Percentiles rank a stretch among this genome's conserved stretches.
Evolutionary conservation across 2,888 invertebrate species (phyloP).

Genomic region (Entomobrya proxima): DNA sequence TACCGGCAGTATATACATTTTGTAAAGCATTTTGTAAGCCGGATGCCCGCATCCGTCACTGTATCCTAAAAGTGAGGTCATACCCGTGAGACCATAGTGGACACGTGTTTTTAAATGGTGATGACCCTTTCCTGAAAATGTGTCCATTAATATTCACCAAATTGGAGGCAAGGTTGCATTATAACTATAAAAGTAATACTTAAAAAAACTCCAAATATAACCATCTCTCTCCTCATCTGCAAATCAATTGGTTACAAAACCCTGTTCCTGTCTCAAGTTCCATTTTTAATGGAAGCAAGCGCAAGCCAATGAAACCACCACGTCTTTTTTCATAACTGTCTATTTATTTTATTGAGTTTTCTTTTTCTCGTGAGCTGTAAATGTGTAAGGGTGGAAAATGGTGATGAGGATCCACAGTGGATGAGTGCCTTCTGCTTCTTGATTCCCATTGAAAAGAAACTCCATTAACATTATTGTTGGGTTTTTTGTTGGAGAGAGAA

Average conservation of each 20-base stretch:
- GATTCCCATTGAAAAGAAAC: slow-evolving; percentile 75
- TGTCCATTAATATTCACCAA: too few relatives aligned
- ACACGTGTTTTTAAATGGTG: too few relatives aligned
- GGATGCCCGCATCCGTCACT: slow-evolving; percentile 61
- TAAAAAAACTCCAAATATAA: slow-evolving; percentile 53
- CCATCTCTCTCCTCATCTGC: slow-evolving; percentile 74
- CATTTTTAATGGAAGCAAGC: slow-evolving; percentile 76
- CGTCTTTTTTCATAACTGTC: not conserved
- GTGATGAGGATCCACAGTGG: slow-evolving; percentile 60
- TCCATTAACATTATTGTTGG: slow-evolving; percentile 76
- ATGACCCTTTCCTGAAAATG: too few relatives aligned
- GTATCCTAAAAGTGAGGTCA: not conserved
- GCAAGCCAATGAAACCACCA: slow-evolving; percentile 61
- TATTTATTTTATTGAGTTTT: not conserved
- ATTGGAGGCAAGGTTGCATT: not conserved
- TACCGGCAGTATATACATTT: not conserved
- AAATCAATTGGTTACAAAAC: slow-evolving; percentile 74
- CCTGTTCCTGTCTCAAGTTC: slow-evolving; percentile 73
- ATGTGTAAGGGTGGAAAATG: not conserved
- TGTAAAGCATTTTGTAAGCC: slow-evolving; percentile 21
- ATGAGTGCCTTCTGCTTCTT: slow-evolving; percentile 72
- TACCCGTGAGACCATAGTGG: not conserved
- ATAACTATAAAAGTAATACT: not conserved
- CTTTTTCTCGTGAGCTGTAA: not conserved
- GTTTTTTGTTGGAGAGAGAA: not conserved